These are phyloP conservation scores for Rhinichthys osculus DNA, from an alignment of 2,797 vertebrate species.

Conservation along the genomic window DNA sequence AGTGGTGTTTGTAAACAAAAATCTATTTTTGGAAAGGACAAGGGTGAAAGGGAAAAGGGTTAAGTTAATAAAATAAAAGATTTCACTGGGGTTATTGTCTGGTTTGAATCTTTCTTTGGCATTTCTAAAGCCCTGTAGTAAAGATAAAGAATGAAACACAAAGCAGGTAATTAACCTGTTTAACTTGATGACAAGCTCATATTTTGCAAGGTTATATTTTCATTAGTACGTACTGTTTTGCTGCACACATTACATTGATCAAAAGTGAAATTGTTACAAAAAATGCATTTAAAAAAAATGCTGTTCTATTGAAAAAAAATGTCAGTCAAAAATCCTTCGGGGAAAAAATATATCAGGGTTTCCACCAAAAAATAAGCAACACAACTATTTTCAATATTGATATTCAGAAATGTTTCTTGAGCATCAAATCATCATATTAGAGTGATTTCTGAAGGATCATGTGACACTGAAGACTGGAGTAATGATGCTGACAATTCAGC, in stretches of 20 bases:
- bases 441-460: background rate
- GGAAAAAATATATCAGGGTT: background rate
- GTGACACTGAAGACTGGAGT: background rate
- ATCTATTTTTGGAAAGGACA: background rate
- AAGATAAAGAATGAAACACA: too few species aligned
- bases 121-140: too few species aligned
- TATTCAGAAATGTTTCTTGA: background rate
- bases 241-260: background rate
- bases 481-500: background rate
- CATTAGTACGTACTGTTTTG: too few species aligned
- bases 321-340: too few species aligned
- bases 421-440: background rate
- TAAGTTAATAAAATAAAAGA: too few species aligned
- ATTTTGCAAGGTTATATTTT: background rate
- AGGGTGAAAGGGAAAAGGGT: background rate
- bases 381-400: background rate
- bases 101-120: too few species aligned
- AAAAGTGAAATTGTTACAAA: background rate
- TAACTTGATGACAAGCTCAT: background rate
- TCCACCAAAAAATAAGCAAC: background rate
- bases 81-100: too few species aligned
- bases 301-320: background rate
- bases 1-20: background rate
- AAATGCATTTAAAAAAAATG: too few species aligned
- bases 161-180: background rate